Conservation (phyloP, 1,140 invertebrate genomes). For the Lithobius niger region DNA sequence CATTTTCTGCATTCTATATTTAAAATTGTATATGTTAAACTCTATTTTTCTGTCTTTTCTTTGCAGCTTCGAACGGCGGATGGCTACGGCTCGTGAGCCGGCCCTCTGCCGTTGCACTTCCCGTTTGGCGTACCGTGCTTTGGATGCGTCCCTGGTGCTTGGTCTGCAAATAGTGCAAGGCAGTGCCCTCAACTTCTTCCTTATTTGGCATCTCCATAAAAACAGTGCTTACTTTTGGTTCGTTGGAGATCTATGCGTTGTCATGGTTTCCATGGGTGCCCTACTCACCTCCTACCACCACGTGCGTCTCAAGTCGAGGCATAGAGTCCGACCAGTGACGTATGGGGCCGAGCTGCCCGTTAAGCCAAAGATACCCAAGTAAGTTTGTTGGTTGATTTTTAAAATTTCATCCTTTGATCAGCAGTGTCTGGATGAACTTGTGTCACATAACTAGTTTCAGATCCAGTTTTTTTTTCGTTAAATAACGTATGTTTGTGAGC, state of each 20-base stretch:
- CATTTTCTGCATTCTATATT: too few species aligned
- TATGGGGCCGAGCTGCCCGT: too few species aligned
- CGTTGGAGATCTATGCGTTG: constrained; percentile 3
- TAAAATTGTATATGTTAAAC: too few species aligned
- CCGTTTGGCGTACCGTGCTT: neutral
- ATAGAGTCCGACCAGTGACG: neutral
- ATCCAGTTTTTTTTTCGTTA: too few species aligned
- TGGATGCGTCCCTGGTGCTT: constrained; percentile 6
- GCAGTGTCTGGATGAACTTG: too few species aligned
- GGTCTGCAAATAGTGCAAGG: constrained; percentile 7
- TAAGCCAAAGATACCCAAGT: too few species aligned
- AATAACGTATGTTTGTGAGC: too few species aligned
- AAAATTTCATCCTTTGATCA: too few species aligned
- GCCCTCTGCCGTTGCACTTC: constrained; percentile 1
- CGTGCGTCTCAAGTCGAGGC: neutral
- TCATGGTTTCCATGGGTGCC: constrained; percentile 6
- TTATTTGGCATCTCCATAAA: constrained; percentile 8
- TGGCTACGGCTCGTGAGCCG: neutral
- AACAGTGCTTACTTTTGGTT: constrained; percentile 11
- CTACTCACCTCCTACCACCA: neutral
- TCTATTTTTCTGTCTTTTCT: neutral
- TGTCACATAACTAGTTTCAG: too few species aligned
- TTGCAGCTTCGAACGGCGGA: neutral
- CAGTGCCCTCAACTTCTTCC: constrained; percentile 7
- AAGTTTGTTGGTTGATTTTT: too few species aligned